phyloP scores from a whole-genome alignment of 2,113 vertebrate genomes.

The Dryoscopus gambensis region DNA sequence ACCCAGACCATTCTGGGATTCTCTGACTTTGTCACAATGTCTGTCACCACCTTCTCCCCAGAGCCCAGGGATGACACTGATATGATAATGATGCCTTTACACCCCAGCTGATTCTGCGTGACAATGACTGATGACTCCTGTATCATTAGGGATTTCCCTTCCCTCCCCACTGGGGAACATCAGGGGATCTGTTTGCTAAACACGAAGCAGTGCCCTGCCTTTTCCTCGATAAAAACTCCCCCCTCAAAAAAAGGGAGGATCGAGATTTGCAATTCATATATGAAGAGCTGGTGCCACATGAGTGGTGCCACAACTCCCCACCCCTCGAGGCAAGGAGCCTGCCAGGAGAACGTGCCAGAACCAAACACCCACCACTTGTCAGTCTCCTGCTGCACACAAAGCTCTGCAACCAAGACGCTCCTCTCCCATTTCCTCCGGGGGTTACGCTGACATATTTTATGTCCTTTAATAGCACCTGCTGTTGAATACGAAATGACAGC shows the following conservation, averaged over 20 bases:
- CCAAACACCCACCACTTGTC: constrained; percentile 21
- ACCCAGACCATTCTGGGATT: neutral
- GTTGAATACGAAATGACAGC: neutral
- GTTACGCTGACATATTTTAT: neutral
- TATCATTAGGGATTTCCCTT: neutral
- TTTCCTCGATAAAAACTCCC: neutral
- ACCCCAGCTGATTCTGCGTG: neutral
- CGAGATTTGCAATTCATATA: neutral
- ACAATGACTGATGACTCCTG: neutral
- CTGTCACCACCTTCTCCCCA: neutral
- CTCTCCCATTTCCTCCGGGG: neutral
- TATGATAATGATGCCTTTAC: neutral
- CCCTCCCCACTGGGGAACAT: neutral
- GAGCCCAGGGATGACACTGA: neutral
- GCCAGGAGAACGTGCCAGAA: constrained; percentile 43
- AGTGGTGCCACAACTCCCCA: neutral
- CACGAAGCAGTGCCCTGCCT: neutral
- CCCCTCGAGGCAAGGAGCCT: neutral
- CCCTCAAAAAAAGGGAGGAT: neutral
- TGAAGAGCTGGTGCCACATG: neutral
- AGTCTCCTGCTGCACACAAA: neutral
- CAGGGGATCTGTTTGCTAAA: neutral
- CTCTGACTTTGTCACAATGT: neutral
- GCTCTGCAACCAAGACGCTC: neutral
- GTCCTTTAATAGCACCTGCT: constrained; percentile 29